phyloP scores from a whole-genome alignment of 2,888 invertebrate species.

The Tipula lateralis region DNA sequence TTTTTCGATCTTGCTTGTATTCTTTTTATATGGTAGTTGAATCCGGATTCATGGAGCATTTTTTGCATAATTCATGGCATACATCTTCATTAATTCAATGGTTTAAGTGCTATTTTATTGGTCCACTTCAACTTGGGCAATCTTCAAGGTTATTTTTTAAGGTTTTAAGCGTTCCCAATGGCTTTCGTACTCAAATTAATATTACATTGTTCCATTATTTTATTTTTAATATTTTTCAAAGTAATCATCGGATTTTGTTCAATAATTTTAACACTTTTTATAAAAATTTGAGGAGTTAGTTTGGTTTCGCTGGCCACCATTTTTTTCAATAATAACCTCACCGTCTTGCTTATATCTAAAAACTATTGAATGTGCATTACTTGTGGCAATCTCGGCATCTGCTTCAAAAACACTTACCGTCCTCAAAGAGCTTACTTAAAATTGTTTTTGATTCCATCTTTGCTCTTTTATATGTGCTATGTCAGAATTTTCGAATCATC shows the following conservation, averaged over 20 bases:
- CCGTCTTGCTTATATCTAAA: too few species aligned
- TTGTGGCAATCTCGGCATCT: background rate
- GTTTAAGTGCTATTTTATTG: background rate
- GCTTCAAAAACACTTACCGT: background rate
- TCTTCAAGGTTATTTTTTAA: background rate
- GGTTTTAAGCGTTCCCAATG: background rate
- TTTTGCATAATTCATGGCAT: background rate
- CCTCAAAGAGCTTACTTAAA: background rate
- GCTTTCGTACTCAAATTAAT: background rate
- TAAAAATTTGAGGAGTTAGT: too few species aligned
- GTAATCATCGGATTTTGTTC: too few species aligned
- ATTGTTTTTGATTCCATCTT: too few species aligned
- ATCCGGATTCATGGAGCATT: background rate
- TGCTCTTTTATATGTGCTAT: background rate
- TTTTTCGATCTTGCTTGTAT: too few species aligned
- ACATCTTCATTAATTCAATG: background rate
- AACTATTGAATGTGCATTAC: too few species aligned
- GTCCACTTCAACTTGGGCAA: background rate
- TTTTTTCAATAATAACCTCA: too few species aligned
- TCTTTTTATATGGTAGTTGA: background rate
- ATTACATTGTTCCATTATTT: background rate
- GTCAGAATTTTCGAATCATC: background rate
- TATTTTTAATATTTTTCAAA: background rate
- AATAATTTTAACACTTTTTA: too few species aligned
- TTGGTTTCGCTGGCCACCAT: background rate